These are phyloP conservation scores for Smithornis capensis DNA, from an alignment of 2,113 vertebrate genomes.

Conservation along the genomic window DNA sequence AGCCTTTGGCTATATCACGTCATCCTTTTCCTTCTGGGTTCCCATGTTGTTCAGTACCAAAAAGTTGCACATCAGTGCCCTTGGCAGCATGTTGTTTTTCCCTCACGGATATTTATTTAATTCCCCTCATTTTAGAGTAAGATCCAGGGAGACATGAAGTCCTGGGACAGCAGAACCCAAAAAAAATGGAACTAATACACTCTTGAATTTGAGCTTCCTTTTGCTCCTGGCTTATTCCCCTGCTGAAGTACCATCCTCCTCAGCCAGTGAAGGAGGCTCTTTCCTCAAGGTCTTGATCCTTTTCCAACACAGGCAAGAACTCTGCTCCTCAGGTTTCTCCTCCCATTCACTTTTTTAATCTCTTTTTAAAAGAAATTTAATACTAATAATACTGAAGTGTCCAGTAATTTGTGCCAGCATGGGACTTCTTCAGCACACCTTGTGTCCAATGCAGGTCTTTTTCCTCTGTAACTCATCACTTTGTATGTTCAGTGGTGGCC, in stretches of 20 bases:
- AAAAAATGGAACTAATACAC: not conserved
- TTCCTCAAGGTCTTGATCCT: not conserved
- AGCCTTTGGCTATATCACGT: not conserved
- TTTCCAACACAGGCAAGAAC: not conserved
- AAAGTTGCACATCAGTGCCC: not conserved
- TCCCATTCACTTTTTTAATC: not conserved
- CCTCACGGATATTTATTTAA: not conserved
- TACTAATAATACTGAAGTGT: not conserved
- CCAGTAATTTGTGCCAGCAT: not conserved
- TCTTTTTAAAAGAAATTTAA: not conserved
- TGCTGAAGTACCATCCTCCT: not conserved
- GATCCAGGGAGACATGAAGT: not conserved
- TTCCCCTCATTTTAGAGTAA: not conserved
- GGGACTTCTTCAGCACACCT: not conserved
- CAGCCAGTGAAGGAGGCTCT: not conserved
- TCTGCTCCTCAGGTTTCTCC: not conserved
- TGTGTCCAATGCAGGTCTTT: not conserved
- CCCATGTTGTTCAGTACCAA: not conserved
- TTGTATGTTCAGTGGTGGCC: not conserved
- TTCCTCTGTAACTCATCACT: not conserved
- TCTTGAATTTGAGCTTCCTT: not conserved
- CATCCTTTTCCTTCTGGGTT: not conserved
- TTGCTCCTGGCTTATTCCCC: not conserved
- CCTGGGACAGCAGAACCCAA: not conserved
- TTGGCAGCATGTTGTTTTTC: not conserved